These are phyloP conservation scores for Oopsacas minuta DNA, from an alignment of 37 sponge, comb jelly and placozoan genomes.

Conservation along the genomic window DNA sequence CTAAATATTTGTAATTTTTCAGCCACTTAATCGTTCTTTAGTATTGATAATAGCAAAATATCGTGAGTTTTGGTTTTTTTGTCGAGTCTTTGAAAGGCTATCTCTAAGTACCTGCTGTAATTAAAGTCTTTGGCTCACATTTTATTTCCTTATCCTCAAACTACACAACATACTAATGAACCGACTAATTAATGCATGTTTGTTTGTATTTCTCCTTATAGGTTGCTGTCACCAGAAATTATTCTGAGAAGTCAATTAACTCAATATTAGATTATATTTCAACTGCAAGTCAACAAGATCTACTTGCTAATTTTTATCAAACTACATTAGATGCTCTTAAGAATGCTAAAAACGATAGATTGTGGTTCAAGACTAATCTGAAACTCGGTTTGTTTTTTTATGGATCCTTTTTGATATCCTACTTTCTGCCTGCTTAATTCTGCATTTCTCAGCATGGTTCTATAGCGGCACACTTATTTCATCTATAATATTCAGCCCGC, in stretches of 20 bases:
- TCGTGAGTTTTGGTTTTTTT: too few species aligned
- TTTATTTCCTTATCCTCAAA: not conserved
- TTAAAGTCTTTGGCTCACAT: too few species aligned
- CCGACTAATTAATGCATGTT: not conserved
- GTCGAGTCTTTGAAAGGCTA: too few species aligned
- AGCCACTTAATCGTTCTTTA: too few species aligned
- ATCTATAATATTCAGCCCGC: too few species aligned
- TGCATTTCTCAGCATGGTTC: too few species aligned
- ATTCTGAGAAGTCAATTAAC: constrained; percentile 95
- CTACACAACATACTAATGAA: not conserved
- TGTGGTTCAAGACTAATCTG: constrained; percentile 97
- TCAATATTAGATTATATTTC: constrained; percentile 96
- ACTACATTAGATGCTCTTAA: constrained; percentile 78
- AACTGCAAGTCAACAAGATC: constrained; percentile 62
- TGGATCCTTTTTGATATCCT: too few species aligned
- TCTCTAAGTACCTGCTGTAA: too few species aligned
- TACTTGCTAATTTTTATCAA: constrained; percentile 86
- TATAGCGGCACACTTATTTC: too few species aligned
- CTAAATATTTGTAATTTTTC: too few species aligned
- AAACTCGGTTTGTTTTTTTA: constrained; percentile 47
- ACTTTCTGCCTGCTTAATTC: too few species aligned
- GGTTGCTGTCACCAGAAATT: constrained; percentile 85
- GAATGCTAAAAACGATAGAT: constrained; percentile 83
- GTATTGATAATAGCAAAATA: too few species aligned
- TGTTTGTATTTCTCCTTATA: not conserved